Evolutionary conservation across 1,140 invertebrate genomes (phyloP).

Genomic region (Chrysomallon squamiferum): DNA sequence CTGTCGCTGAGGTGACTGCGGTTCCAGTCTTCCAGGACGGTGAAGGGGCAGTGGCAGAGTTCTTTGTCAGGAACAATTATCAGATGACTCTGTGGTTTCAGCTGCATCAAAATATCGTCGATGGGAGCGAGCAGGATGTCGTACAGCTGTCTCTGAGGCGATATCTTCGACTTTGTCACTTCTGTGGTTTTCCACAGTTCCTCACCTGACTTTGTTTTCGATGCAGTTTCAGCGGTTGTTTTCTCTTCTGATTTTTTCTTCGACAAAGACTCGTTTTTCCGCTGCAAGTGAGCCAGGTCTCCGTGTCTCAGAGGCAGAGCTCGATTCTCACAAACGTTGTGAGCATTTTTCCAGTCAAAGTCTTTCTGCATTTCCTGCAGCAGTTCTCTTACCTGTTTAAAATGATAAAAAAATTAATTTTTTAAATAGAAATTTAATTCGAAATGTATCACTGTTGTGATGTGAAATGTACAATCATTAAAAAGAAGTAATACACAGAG

Average conservation of each 20-base stretch:
- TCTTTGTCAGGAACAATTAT: conserved; percentile 56
- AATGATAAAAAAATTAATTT: not conserved
- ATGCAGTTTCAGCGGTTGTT: conserved; percentile 6
- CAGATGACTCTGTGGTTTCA: conserved; percentile 39
- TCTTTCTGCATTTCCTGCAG: conserved; percentile 32
- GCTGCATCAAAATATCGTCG: conserved; percentile 48
- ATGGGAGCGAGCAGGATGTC: conserved; percentile 51
- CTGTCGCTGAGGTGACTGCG: conserved; percentile 30
- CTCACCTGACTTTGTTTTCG: not conserved
- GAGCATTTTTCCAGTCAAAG: conserved; percentile 23
- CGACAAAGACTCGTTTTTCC: conserved; percentile 31
- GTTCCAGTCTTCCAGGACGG: conserved; percentile 43
- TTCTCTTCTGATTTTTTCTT: conserved; percentile 1
- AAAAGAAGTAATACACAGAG: not conserved
- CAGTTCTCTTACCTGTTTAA: conserved; percentile 34
- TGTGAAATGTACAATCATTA: not conserved
- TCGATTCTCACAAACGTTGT: conserved; percentile 44
- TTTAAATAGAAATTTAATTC: no score
- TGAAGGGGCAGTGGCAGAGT: conserved; percentile 51
- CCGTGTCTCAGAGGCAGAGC: conserved; percentile 37
- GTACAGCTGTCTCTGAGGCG: conserved; percentile 38
- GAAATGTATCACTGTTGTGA: no score
- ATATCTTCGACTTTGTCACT: conserved; percentile 13
- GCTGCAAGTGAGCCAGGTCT: conserved; percentile 24
- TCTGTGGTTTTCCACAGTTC: not conserved